Base-by-base conservation (phyloP, 2,797 vertebrate species). In the Phoeniculus purpureus region DNA sequence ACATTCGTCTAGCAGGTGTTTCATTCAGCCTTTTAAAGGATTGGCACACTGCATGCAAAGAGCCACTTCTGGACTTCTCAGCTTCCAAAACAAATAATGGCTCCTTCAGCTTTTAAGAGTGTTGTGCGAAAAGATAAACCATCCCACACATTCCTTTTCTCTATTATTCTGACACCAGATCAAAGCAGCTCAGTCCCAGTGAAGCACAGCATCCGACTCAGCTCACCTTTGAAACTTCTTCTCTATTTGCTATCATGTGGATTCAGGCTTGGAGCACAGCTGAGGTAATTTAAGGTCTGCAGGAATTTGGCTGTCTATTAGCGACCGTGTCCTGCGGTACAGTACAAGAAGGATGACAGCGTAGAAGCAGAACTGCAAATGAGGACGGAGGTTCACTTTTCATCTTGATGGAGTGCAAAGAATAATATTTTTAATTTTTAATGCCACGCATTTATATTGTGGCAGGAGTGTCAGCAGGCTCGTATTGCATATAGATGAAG, bases 341-440 rank as follows among this genome's bases (percentile, higher is more conserved):
- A 79, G 76, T 85, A 59, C 79, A 95, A 95, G 94, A 97, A 96
- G 52, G 64, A 96, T 86, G 81, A 60, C 32, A 79, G 51, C 9
- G 60, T 73, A 90, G 55, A 80, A 91, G 80, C 34, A 77, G 61
- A 89, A 48, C 80, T 73, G 67, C 72, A 93, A 90, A 91, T 34
- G 89, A 93, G 81, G 93, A 81, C 40, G 86, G 94, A 94, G 67
- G 70, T 84, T 97, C 96, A 96, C 96, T 97, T 97, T 97, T 97
- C 95, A 97, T 97, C 82, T 85, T 95, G 96, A 97, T 95, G 55
- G 91, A 97, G 93, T 97, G 93, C 73, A 97, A 97, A 92, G 97
- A 96, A 93, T 93, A 98, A 97, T 96, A 96, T 95, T 97, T 97
- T 98, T 94, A 97, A 98, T 98, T 97, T 98, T 97, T 97, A 98